Percentiles rank a stretch among this genome's conserved stretches.
phyloP scores from a whole-genome alignment of 2,888 invertebrate genomes.

The Cheilosia vernalis region DNA sequence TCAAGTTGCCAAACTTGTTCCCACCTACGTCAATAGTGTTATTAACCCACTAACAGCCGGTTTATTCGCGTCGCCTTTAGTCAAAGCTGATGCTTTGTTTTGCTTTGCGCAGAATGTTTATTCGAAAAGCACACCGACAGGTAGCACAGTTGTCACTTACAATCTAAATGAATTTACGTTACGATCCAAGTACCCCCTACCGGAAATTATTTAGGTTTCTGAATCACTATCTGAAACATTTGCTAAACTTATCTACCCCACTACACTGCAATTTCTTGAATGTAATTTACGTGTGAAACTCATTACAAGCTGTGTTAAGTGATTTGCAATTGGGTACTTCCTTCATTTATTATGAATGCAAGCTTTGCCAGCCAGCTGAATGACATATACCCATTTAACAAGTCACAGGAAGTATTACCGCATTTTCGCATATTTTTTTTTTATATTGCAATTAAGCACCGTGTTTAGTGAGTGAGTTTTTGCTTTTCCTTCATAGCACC shows the following conservation, averaged over 20 bases:
- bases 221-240: conserved; percentile 12
- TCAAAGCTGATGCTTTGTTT: not conserved
- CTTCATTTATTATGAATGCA: conserved; percentile 47
- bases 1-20: too few relatives aligned
- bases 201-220: conserved; percentile 1
- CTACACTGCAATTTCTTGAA: conserved; percentile 15
- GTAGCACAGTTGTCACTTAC: not conserved
- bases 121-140: not conserved
- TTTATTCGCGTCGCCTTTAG: not conserved
- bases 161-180: not conserved
- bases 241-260: not conserved
- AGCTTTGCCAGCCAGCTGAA: not conserved
- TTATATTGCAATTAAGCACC: not conserved
- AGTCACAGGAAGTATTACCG: conserved; percentile 34
- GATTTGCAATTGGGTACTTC: conserved; percentile 51
- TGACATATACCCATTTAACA: not conserved
- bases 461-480: conserved; percentile 9
- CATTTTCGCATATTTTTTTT: conserved; percentile 21
- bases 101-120: not conserved
- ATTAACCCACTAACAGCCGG: not conserved
- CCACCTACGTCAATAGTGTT: not conserved
- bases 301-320: conserved; percentile 19
- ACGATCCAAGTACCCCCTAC: not conserved
- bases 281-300: conserved; percentile 7
- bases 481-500: not conserved